Evolutionary conservation across 1,140 invertebrate genomes (phyloP).

Genomic region (Periplaneta americana): DNA sequence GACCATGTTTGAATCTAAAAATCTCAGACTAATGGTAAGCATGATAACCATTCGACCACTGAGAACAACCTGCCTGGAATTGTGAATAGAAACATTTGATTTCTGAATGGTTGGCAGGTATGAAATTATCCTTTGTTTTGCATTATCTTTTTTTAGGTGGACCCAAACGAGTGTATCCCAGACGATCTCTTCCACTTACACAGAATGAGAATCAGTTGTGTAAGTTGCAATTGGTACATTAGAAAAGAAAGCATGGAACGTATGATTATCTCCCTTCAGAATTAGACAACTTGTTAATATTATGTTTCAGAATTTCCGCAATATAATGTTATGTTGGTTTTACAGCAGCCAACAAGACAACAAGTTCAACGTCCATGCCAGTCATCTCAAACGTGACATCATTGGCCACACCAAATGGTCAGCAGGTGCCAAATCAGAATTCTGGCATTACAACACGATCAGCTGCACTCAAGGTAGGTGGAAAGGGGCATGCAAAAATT

Average conservation of each 20-base stretch:
- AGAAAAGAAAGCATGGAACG: not conserved
- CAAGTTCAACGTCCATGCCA: conserved; percentile 36
- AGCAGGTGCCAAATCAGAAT: not conserved
- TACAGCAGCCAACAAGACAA: not conserved
- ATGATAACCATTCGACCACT: too few species aligned
- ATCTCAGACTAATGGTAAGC: too few species aligned
- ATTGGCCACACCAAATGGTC: conserved; percentile 47
- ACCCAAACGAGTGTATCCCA: conserved; percentile 35
- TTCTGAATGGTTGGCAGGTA: not conserved
- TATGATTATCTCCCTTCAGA: not conserved
- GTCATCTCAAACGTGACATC: conserved; percentile 75
- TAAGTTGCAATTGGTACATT: not conserved
- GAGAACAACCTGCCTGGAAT: not conserved
- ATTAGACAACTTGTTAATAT: not conserved
- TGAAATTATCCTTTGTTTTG: not conserved
- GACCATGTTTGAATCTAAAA: too few species aligned
- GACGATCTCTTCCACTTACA: conserved; percentile 4
- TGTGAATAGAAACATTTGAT: not conserved
- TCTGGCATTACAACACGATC: not conserved
- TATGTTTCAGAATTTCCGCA: not conserved
- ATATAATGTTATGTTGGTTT: not conserved
- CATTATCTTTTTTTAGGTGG: conserved; percentile 33
- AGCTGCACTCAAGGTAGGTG: not conserved
- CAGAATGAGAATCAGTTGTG: not conserved
- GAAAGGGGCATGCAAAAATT: too few species aligned